Base-by-base conservation (phyloP, 2,888 invertebrate species). In the Micoletzkya japonica region DNA sequence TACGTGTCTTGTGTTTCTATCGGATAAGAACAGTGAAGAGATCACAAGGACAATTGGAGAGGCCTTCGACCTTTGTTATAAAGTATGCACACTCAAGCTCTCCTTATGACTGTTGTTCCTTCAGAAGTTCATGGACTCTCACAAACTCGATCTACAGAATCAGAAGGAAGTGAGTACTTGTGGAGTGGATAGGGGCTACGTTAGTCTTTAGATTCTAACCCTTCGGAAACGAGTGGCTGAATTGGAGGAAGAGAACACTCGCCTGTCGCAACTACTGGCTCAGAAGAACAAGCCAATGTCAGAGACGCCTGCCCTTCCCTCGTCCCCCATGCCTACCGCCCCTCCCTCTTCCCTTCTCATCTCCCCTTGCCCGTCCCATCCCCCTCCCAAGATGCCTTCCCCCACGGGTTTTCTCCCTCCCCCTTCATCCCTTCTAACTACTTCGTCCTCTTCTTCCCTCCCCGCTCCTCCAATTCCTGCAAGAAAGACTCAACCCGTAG, bases 211-310 rank as follows among this genome's bases (percentile, higher is more conserved):
- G 78, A 88, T 90, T 70, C 89, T 91, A 87, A 85, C 91, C 7
- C 89, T 94, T 68, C 93, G 94, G 83, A 91, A 93, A 81, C 92
- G 92, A 86, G 92, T 95, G 76, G 92, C 92, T 84, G 91, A 91
- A 81, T 87, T 95, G 79, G 94, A 95, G 86, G 89, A 91, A 77
- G 94, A 95, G 85, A 92, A 93, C 86, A 90, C 90, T 17, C 54
- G 64, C 26, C n/a, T 66, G 32, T 66, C 64, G 7, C 54, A 66
- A 37, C 28, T 66, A 28, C 14, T 66, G 2, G 52, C 64, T 0
- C 10, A 26, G 14, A 37, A 14, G 26, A 26, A 34, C 20, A 34
- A 66, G 10, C 20, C 64, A 10, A 24, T 37, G 14, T 66, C 54
- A 14, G 64, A 66, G 20, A n/a, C 37, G 20, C 64, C 64, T 7